phyloP scores from a whole-genome alignment of 2,113 vertebrate genomes.

The Conger conger region DNA sequence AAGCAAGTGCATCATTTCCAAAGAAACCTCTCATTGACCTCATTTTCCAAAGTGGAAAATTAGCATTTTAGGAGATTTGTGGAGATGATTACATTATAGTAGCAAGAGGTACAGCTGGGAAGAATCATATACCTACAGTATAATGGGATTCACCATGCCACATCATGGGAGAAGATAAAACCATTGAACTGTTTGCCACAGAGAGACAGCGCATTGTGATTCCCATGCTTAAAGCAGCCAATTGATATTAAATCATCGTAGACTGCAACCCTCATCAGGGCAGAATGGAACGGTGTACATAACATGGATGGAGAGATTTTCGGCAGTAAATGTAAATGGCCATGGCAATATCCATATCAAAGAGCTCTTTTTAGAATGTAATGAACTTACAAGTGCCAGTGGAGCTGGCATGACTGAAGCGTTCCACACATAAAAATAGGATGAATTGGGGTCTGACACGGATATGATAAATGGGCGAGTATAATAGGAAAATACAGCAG shows the following conservation, averaged over 20 bases:
- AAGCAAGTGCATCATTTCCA: background rate
- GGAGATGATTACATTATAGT: background rate
- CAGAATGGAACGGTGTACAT: background rate
- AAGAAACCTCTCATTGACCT: background rate
- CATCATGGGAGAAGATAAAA: background rate
- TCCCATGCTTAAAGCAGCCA: background rate
- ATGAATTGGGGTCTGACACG: background rate
- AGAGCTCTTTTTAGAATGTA: background rate
- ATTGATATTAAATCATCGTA: background rate
- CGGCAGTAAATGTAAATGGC: background rate
- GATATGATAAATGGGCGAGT: background rate
- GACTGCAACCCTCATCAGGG: background rate
- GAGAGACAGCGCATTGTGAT: background rate
- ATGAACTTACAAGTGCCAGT: background rate
- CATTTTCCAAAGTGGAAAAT: background rate
- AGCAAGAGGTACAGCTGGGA: background rate
- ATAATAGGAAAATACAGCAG: background rate
- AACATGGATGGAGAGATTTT: background rate
- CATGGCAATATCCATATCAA: background rate
- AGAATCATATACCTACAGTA: background rate
- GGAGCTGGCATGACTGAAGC: background rate
- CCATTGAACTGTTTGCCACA: background rate
- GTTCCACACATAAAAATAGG: background rate
- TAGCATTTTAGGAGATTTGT: background rate
- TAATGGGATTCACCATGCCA: background rate